Evolutionary conservation across 2,113 vertebrate species (phyloP).

Genomic region (Pontoporia blainvillei): DNA sequence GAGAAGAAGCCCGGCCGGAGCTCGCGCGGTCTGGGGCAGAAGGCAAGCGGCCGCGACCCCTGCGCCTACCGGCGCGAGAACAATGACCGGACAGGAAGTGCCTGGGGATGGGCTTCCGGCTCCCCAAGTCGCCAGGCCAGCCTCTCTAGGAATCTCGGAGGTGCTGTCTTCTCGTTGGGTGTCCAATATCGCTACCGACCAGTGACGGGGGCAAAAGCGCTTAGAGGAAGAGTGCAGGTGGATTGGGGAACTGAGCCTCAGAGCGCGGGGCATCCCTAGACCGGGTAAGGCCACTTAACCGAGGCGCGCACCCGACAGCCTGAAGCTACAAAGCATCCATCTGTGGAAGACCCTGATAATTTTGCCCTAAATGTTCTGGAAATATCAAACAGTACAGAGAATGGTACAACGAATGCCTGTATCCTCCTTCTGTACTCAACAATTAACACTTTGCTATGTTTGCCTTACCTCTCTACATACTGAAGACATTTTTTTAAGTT

Average conservation of each 20-base stretch:
- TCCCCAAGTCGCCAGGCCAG: background rate
- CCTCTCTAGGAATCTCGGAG: slow-evolving; percentile 64
- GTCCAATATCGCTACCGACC: background rate
- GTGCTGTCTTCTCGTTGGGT: slow-evolving; percentile 36
- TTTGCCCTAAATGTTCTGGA: background rate
- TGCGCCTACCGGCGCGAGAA: slow-evolving; percentile 17
- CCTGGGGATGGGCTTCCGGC: slow-evolving; percentile 46
- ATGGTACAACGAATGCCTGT: background rate
- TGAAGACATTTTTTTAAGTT: slow-evolving; percentile 2
- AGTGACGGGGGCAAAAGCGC: rapidly evolving
- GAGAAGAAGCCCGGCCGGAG: rapidly evolving
- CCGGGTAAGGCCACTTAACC: background rate
- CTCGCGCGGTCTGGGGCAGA: rapidly evolving
- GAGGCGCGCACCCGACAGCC: background rate
- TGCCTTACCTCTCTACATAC: background rate
- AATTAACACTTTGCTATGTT: background rate
- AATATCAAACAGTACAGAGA: background rate
- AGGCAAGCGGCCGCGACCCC: rapidly evolving
- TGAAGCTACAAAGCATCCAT: background rate
- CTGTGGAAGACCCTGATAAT: background rate
- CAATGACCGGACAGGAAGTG: slow-evolving; percentile 72
- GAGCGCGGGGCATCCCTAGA: background rate
- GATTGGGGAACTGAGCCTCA: background rate
- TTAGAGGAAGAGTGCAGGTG: rapidly evolving
- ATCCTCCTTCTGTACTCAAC: background rate